These are phyloP conservation scores for Ooceraea biroi DNA, from an alignment of 1,140 invertebrate genomes.

Conservation along the genomic window DNA sequence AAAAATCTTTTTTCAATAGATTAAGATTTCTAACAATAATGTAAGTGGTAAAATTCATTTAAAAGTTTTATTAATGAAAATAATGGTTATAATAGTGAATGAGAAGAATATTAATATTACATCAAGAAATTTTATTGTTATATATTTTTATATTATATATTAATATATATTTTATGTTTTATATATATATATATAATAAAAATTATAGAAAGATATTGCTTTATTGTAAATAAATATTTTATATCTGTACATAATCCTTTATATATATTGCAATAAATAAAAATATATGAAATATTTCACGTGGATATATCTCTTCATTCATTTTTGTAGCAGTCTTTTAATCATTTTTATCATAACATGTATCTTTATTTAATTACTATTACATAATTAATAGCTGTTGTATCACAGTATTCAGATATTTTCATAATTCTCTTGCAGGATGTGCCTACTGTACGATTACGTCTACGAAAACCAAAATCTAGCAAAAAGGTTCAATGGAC, in stretches of 20 bases:
- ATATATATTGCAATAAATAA: slow-evolving; percentile 27
- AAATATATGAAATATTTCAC: slow-evolving; percentile 3
- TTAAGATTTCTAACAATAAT: not conserved
- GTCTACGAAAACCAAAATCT: slow-evolving; percentile 90
- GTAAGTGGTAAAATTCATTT: not conserved
- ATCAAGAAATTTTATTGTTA: too few relatives aligned
- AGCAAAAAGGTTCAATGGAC: slow-evolving; percentile 95
- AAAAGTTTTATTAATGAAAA: not conserved
- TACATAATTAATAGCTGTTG: not conserved
- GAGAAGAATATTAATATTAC: too few relatives aligned
- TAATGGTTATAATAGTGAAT: too few relatives aligned
- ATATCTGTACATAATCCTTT: slow-evolving; percentile 9
- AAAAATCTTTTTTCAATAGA: slow-evolving; percentile 14
- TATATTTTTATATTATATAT: too few relatives aligned
- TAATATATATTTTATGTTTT: too few relatives aligned
- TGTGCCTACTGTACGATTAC: slow-evolving; percentile 90
- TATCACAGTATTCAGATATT: slow-evolving; percentile 12
- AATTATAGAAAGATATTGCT: not conserved
- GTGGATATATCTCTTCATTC: not conserved
- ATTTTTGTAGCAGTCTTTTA: not conserved
- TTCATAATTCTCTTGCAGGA: slow-evolving; percentile 83
- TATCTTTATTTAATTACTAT: slow-evolving; percentile 12
- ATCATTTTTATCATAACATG: not conserved
- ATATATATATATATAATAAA: not conserved
- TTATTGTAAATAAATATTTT: not conserved